These are phyloP conservation scores for Pampusana beccarii DNA, from an alignment of 2,113 vertebrate genomes.

Conservation along the genomic window DNA sequence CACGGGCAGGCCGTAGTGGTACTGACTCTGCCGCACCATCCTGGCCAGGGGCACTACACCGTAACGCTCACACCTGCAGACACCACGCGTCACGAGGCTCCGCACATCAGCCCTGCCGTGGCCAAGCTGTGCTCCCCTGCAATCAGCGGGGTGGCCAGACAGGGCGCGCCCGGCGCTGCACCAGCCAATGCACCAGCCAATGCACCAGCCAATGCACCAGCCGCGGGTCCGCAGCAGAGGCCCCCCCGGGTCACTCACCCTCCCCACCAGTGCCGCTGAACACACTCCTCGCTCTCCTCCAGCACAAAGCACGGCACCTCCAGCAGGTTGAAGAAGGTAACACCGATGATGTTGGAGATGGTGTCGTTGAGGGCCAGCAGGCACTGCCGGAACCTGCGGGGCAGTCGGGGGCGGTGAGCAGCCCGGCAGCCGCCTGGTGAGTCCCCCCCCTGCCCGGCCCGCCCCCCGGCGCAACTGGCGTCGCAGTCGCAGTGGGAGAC, in stretches of 20 bases:
- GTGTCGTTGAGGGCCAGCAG: slow-evolving; percentile 76
- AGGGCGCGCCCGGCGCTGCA: rapidly evolving
- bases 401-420: background rate
- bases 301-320: slow-evolving; percentile 87
- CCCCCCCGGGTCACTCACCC: slow-evolving; percentile 40
- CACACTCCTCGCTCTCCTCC: slow-evolving; percentile 77
- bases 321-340: slow-evolving; percentile 86
- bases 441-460: too few species aligned
- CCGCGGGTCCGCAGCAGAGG: background rate
- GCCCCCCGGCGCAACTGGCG: slow-evolving; percentile 70
- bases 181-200: background rate
- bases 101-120: background rate
- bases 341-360: slow-evolving; percentile 80
- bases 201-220: background rate
- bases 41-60: slow-evolving; percentile 56
- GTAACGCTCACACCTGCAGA: slow-evolving; percentile 64
- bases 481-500: slow-evolving; percentile 93
- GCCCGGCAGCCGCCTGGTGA: rapidly evolving
- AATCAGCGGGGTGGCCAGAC: background rate
- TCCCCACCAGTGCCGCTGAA: slow-evolving; percentile 75
- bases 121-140: background rate
- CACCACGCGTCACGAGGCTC: rapidly evolving
- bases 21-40: slow-evolving; percentile 60
- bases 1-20: background rate
- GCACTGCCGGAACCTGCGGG: slow-evolving; percentile 82